Evolutionary conservation across 2,797 vertebrate species (phyloP).

Genomic region (Myripristis jacobus): DNA sequence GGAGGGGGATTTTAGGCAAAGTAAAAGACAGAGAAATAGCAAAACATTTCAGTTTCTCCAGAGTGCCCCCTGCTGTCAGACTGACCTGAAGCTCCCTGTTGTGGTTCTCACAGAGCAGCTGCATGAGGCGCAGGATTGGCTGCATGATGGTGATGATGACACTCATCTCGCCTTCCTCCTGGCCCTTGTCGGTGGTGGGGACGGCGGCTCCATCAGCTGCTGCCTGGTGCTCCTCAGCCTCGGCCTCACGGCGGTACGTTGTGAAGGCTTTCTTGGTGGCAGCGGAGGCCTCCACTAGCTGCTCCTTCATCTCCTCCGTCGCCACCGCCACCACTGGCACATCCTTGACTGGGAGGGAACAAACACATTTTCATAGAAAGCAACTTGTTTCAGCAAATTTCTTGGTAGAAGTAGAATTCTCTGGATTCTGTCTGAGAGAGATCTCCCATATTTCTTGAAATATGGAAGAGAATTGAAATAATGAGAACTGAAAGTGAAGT

Average conservation of each 20-base stretch:
- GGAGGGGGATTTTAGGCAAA: not conserved
- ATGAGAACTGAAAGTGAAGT: too few relatives aligned
- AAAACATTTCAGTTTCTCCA: not conserved
- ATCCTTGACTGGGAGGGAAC: constrained; percentile 85
- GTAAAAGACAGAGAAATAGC: not conserved
- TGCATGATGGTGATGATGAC: constrained; percentile 98
- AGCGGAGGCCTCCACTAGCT: constrained; percentile 91
- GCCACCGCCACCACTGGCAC: constrained; percentile 83
- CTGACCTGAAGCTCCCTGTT: constrained; percentile 96
- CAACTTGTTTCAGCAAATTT: too few relatives aligned
- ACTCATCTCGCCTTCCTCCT: constrained; percentile 97
- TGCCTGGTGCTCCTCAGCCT: constrained; percentile 91
- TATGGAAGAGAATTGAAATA: too few relatives aligned
- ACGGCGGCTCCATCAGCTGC: constrained; percentile 82
- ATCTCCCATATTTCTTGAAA: too few relatives aligned
- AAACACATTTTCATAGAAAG: too few relatives aligned
- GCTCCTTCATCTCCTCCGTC: constrained; percentile 93
- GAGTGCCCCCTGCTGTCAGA: not conserved
- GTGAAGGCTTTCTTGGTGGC: constrained; percentile 94
- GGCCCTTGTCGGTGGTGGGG: constrained; percentile 86
- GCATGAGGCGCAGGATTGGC: constrained; percentile 96
- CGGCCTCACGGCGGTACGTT: constrained; percentile 90
- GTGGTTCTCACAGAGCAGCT: constrained; percentile 98
- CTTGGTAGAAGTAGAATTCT: too few relatives aligned
- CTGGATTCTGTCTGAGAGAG: too few relatives aligned